Evolutionary conservation across 2,113 vertebrate species (phyloP).

Genomic region (Chlorodrepanis virens): DNA sequence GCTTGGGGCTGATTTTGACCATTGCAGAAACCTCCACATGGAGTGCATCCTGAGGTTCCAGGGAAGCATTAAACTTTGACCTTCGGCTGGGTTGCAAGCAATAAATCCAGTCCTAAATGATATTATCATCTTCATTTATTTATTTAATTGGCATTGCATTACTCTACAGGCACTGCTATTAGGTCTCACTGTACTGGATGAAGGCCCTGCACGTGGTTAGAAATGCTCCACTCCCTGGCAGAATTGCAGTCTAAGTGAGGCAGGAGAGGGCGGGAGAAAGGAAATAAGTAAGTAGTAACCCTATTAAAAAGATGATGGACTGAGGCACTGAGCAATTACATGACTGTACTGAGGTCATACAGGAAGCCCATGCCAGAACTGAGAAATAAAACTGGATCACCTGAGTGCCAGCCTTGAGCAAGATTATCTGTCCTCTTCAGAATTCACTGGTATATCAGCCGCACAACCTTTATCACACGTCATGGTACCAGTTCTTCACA

Average conservation of each 20-base stretch:
- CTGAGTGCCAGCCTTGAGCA: neutral
- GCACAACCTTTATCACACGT: fast-evolving
- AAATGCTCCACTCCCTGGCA: constrained; percentile 20
- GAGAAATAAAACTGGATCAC: neutral
- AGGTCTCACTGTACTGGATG: constrained; percentile 16
- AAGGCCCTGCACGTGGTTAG: constrained; percentile 30
- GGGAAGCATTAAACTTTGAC: neutral
- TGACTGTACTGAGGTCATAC: constrained; percentile 49
- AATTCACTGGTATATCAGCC: neutral
- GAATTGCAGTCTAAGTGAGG: constrained; percentile 39
- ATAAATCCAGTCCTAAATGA: neutral
- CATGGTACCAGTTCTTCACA: neutral
- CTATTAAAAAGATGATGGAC: constrained; percentile 55
- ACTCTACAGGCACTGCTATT: neutral
- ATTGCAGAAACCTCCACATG: neutral
- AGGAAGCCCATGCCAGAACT: constrained; percentile 49
- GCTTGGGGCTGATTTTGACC: neutral
- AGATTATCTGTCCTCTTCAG: neutral
- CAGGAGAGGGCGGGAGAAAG: constrained; percentile 46
- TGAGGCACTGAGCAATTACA: constrained; percentile 39
- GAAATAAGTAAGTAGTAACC: constrained; percentile 49
- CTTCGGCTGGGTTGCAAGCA: neutral
- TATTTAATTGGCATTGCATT: constrained; percentile 50
- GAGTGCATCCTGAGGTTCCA: fast-evolving
- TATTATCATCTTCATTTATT: constrained; percentile 26